phyloP scores from a whole-genome alignment of 2,888 invertebrate species.

The Erannis defoliaria region DNA sequence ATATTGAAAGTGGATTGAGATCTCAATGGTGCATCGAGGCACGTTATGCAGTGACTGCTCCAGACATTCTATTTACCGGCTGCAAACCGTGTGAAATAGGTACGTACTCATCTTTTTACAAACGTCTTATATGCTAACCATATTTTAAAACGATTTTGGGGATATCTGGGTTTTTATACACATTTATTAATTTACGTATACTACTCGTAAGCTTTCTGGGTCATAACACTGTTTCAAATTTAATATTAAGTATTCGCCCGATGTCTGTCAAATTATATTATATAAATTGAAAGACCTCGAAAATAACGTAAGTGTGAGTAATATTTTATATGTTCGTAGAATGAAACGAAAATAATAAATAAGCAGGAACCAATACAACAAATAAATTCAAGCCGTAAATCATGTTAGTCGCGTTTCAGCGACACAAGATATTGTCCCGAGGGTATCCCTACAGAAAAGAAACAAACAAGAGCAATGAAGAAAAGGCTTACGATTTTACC shows the following conservation, averaged over 20 bases:
- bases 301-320: no score
- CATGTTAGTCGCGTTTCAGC: slow-evolving; percentile 48
- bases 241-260: background rate
- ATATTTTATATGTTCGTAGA: no score
- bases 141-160: background rate
- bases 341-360: no score
- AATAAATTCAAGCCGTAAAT: slow-evolving; percentile 48
- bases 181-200: background rate
- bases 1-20: slow-evolving; percentile 13
- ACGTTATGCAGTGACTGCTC: slow-evolving; percentile 44
- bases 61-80: slow-evolving; percentile 60
- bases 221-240: no score
- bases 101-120: no score
- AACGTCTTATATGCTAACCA: no score
- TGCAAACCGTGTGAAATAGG: slow-evolving; percentile 47
- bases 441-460: slow-evolving; percentile 49
- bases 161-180: background rate
- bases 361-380: slow-evolving; percentile 19
- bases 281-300: no score
- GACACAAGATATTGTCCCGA: slow-evolving; percentile 46
- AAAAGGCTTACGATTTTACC: slow-evolving; percentile 44
- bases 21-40: slow-evolving; percentile 14
- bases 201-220: background rate
- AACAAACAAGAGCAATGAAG: slow-evolving; percentile 53
- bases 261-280: no score